Conservation (phyloP, 1,140 invertebrate species). For the Hirudo medicinalis region DNA sequence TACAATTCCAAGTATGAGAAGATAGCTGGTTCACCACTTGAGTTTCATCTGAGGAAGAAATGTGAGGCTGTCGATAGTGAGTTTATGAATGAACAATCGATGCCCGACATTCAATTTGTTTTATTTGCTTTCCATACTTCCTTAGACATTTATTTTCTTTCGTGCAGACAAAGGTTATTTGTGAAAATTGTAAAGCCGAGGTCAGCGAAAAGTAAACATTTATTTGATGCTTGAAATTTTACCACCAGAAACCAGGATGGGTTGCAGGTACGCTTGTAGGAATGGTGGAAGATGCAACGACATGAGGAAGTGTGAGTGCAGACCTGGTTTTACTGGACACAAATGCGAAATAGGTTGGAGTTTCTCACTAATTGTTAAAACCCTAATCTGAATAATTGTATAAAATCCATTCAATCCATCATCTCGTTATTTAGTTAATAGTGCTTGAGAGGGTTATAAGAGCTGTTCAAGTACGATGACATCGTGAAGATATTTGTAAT, state of each 20-base stretch:
- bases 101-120: no score
- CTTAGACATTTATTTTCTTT: no score
- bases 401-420: no score
- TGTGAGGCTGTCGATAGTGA: constrained; percentile 47
- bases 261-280: constrained; percentile 29
- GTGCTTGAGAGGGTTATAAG: no score
- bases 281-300: constrained; percentile 35
- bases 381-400: neutral
- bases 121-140: no score
- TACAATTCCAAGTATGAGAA: constrained; percentile 55
- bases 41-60: constrained; percentile 78
- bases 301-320: constrained; percentile 33
- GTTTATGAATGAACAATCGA: no score
- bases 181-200: no score
- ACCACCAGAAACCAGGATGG: constrained; percentile 18
- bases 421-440: neutral
- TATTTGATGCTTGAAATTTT: neutral
- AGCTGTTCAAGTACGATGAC: no score
- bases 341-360: constrained; percentile 32
- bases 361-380: neutral
- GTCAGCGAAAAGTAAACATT: no score
- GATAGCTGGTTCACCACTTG: constrained; percentile 72
- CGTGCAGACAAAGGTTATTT: no score
- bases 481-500: no score
- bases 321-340: constrained; percentile 31